Evolutionary conservation across 2,797 vertebrate species (phyloP).

Genomic region (Lithobates sylvaticus): DNA sequence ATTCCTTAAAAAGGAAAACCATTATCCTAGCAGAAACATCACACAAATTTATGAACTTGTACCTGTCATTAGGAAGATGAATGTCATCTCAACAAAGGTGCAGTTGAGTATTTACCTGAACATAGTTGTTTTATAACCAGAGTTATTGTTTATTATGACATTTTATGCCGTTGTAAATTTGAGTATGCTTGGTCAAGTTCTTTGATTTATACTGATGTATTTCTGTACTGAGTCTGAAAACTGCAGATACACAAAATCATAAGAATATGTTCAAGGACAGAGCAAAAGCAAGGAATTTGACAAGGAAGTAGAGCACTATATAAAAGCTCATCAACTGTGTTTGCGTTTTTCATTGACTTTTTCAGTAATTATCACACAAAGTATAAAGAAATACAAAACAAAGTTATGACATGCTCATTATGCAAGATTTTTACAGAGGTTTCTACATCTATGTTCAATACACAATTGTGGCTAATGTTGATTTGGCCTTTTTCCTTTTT

Average conservation of each 20-base stretch:
- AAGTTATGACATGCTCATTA: too few species aligned
- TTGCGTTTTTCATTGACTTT: background rate
- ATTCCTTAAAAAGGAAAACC: slow-evolving; percentile 17
- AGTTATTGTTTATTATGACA: slow-evolving; percentile 49
- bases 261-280: slow-evolving; percentile 26
- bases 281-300: background rate
- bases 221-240: slow-evolving; percentile 11
- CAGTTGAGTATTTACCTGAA: slow-evolving; percentile 21
- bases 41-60: slow-evolving; percentile 39
- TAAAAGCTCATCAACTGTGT: background rate
- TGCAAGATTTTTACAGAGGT: too few species aligned
- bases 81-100: slow-evolving; percentile 35
- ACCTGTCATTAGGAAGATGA: slow-evolving; percentile 23
- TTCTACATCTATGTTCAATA: too few species aligned
- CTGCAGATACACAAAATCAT: slow-evolving; percentile 22
- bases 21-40: slow-evolving; percentile 26
- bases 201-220: slow-evolving; percentile 41
- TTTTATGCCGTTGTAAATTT: slow-evolving; percentile 44
- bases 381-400: background rate
- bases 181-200: slow-evolving; percentile 33
- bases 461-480: too few species aligned
- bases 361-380: background rate
- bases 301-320: background rate
- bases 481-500: too few species aligned
- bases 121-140: slow-evolving; percentile 41